These are phyloP conservation scores for Physeter macrocephalus DNA, from an alignment of 2,113 vertebrate genomes.

Conservation along the genomic window DNA sequence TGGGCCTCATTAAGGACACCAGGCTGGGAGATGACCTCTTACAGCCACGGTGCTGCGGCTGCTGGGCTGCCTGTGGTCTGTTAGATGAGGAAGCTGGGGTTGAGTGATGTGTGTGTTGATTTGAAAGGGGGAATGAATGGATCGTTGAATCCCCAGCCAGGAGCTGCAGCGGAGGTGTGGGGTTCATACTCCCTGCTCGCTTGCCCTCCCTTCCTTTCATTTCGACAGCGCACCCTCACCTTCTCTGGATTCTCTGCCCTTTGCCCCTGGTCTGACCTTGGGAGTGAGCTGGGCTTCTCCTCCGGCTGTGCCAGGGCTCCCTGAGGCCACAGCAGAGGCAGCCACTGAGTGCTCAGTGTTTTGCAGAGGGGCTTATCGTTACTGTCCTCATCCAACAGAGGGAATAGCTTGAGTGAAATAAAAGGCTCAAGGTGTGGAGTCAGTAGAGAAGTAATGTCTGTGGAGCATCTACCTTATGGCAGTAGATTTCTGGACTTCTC, in stretches of 20 bases:
- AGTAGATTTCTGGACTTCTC: neutral
- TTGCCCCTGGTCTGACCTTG: neutral
- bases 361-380: neutral
- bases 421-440: neutral
- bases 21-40: neutral
- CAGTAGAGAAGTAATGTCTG: neutral
- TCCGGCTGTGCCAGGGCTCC: neutral
- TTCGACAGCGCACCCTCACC: neutral
- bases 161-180: rapidly evolving
- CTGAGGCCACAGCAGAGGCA: neutral
- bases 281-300: neutral
- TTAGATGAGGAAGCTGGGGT: neutral
- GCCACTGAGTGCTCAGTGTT: rapidly evolving
- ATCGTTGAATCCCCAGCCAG: neutral
- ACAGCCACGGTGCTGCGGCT: neutral
- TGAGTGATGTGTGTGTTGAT: neutral
- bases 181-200: rapidly evolving
- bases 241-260: neutral
- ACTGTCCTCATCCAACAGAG: neutral
- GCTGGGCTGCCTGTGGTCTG: neutral
- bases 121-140: neutral
- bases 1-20: neutral
- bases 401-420: neutral
- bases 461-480: neutral
- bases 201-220: neutral